phyloP scores from a whole-genome alignment of 2,888 invertebrate genomes.

The Macrosiphum euphorbiae region DNA sequence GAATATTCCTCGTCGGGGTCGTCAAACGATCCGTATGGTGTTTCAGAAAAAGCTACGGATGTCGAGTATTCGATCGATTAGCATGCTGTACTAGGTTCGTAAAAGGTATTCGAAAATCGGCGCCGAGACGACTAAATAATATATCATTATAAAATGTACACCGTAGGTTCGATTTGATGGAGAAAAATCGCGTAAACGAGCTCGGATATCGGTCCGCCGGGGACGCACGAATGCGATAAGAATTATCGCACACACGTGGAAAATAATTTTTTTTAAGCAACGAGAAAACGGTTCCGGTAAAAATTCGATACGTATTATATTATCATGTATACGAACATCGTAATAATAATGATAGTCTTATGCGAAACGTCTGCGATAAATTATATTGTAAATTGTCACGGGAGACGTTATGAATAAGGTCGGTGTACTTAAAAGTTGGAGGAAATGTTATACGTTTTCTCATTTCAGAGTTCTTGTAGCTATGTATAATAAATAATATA shows the following conservation, averaged over 20 bases:
- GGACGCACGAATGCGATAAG: neutral
- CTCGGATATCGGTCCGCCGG: neutral
- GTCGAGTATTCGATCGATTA: neutral
- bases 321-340: neutral
- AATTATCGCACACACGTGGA: neutral
- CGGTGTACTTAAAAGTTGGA: neutral
- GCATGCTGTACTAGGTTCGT: neutral
- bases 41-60: neutral
- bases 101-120: neutral
- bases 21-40: neutral
- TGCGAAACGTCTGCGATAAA: neutral
- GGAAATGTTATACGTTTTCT: neutral
- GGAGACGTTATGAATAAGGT: neutral
- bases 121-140: neutral
- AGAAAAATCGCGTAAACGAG: neutral
- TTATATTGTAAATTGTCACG: neutral
- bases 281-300: neutral
- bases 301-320: neutral
- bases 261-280: neutral
- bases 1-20: too few relatives aligned
- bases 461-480: neutral
- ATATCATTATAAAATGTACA: neutral
- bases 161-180: neutral
- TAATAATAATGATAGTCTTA: neutral
- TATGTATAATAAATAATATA: neutral